Evolutionary conservation across 2,113 vertebrate species (phyloP).

Genomic region (Telmatochromis sp.): DNA sequence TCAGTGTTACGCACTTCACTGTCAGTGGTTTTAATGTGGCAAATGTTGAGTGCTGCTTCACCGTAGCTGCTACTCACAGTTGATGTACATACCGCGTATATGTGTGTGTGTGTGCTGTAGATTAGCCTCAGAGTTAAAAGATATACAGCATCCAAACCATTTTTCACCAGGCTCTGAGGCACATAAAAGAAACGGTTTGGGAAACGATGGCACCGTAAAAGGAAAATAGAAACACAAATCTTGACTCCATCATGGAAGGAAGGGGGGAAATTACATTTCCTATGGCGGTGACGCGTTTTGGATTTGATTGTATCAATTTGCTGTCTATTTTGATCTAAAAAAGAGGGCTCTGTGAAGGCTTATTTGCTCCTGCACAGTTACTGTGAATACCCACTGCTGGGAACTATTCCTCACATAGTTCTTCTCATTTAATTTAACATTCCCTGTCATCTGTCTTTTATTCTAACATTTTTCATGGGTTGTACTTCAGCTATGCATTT

Average conservation of each 20-base stretch:
- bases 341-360: not conserved
- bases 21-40: not conserved
- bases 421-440: not conserved
- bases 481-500: not conserved
- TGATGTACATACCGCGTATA: not conserved
- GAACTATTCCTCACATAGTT: not conserved
- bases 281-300: not conserved
- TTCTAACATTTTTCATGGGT: not conserved
- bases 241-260: slow-evolving; percentile 40
- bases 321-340: slow-evolving; percentile 41
- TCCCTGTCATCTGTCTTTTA: not conserved
- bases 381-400: slow-evolving; percentile 6
- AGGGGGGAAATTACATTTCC: slow-evolving; percentile 31
- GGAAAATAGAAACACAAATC: slow-evolving; percentile 61
- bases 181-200: slow-evolving; percentile 53
- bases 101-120: not conserved
- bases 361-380: slow-evolving; percentile 8
- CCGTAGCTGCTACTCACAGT: not conserved
- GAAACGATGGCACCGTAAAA: slow-evolving; percentile 55
- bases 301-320: slow-evolving; percentile 53
- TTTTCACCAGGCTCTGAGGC: slow-evolving; percentile 42
- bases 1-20: not conserved
- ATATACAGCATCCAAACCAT: slow-evolving; percentile 10
- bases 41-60: not conserved
- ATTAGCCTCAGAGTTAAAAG: slow-evolving; percentile 43